Percentiles rank a stretch among this genome's conserved stretches.
Conservation (phyloP, 2,113 vertebrate genomes). For the Neolamprologus longior region DNA sequence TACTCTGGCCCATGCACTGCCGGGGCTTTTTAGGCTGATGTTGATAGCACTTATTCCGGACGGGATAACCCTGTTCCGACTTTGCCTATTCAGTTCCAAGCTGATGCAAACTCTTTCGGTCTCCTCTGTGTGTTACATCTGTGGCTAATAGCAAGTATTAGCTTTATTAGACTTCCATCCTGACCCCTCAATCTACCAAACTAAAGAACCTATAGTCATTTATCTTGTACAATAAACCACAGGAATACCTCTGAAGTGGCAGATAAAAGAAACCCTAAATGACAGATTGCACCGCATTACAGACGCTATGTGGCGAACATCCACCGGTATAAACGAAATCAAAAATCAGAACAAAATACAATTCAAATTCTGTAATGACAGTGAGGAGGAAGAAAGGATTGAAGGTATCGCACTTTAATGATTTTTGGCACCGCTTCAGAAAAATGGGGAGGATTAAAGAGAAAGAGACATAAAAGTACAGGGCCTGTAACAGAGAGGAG, state of each 20-base stretch:
- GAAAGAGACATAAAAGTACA: constrained; percentile 30
- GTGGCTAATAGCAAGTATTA: neutral
- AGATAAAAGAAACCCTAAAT: neutral
- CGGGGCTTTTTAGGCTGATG: neutral
- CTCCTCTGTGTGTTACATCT: neutral
- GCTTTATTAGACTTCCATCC: neutral
- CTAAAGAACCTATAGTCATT: neutral
- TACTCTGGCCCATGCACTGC: neutral
- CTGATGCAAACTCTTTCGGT: neutral
- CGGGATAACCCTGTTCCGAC: neutral
- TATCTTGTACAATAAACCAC: neutral
- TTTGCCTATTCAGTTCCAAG: neutral
- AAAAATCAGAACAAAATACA: neutral
- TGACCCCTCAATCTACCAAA: neutral
- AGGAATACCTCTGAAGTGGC: neutral
- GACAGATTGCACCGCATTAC: neutral
- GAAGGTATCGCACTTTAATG: neutral
- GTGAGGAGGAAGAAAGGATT: neutral
- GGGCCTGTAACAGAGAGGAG: constrained; percentile 14
- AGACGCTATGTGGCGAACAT: neutral
- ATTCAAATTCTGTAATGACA: constrained; percentile 1
- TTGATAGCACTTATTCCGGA: neutral
- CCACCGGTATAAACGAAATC: neutral
- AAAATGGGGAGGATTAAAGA: constrained; percentile 21
- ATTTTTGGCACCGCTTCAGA: constrained; percentile 16